A percentile compares a stretch with the other conserved stretches of the same genome.
Evolutionary conservation across 2,113 vertebrate species (phyloP).

Genomic region (Catharus bicknelli): DNA sequence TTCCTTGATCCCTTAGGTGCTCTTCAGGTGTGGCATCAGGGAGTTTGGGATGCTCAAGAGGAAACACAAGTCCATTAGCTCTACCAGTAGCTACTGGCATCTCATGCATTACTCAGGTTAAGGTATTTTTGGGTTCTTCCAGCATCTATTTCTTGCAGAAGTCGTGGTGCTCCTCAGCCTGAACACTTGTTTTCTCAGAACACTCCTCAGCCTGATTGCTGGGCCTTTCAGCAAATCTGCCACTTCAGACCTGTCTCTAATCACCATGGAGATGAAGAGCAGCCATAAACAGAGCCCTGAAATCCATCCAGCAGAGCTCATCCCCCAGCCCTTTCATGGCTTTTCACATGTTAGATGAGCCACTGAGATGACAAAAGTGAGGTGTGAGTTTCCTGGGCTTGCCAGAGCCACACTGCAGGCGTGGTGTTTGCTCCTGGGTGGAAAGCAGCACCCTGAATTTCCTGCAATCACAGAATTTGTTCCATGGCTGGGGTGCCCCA

Average conservation of each 20-base stretch:
- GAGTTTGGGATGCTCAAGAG: background rate
- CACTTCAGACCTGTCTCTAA: slow-evolving; percentile 13
- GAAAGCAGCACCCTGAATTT: background rate
- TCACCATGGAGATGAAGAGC: slow-evolving; percentile 35
- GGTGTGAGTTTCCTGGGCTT: background rate
- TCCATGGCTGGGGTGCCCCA: background rate
- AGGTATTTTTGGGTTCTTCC: slow-evolving; percentile 7
- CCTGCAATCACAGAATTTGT: background rate
- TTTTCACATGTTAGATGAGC: background rate
- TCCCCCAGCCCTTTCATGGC: background rate
- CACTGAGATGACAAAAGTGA: background rate
- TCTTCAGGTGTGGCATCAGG: background rate
- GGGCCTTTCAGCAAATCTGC: slow-evolving; percentile 26
- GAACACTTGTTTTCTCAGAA: background rate
- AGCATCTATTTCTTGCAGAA: background rate
- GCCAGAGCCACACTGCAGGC: background rate
- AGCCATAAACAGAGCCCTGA: background rate
- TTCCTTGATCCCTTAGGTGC: background rate
- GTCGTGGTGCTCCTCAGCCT: background rate
- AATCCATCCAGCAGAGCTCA: background rate
- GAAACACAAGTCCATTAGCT: background rate
- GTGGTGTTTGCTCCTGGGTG: background rate
- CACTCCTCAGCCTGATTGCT: rapidly evolving
- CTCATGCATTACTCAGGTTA: background rate
- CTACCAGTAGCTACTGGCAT: background rate